Percentiles rank a stretch among this genome's conserved stretches.
Evolutionary conservation across 2,113 vertebrate genomes (phyloP).

Genomic region (Peromyscus leucopus): DNA sequence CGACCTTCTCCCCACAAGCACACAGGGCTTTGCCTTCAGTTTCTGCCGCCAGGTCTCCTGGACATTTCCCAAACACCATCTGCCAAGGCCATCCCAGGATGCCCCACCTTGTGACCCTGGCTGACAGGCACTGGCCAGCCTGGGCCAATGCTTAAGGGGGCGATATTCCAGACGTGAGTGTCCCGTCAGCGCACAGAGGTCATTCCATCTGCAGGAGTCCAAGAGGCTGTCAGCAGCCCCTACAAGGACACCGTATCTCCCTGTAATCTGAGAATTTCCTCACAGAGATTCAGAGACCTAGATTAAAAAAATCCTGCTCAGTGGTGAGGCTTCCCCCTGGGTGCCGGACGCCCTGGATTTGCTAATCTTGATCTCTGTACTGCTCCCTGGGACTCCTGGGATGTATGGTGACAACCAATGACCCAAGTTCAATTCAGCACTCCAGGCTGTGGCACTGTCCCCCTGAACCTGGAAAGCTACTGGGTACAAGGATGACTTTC

Average conservation of each 20-base stretch:
- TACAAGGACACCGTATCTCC: not conserved
- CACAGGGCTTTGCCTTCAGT: not conserved
- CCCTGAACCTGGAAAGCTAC: not conserved
- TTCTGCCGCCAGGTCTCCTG: not conserved
- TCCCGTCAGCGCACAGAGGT: not conserved
- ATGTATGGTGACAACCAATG: not conserved
- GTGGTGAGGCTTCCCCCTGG: not conserved
- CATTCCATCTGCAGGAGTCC: not conserved
- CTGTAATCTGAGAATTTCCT: not conserved
- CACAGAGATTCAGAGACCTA: not conserved
- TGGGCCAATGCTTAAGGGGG: not conserved
- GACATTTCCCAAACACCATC: not conserved
- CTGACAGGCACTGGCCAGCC: not conserved
- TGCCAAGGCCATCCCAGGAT: constrained; percentile 18
- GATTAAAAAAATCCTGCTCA: not conserved
- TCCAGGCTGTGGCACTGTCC: not conserved
- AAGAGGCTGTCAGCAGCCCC: not conserved
- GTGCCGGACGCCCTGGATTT: not conserved
- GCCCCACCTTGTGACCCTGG: not conserved
- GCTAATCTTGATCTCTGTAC: not conserved
- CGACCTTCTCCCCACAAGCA: not conserved
- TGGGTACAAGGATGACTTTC: not conserved
- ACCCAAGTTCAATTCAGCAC: not conserved
- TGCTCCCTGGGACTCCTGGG: not conserved
- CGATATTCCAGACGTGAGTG: not conserved